Evolutionary conservation across 2,797 vertebrate species (phyloP).

Genomic region (Enteromius treurensis): DNA sequence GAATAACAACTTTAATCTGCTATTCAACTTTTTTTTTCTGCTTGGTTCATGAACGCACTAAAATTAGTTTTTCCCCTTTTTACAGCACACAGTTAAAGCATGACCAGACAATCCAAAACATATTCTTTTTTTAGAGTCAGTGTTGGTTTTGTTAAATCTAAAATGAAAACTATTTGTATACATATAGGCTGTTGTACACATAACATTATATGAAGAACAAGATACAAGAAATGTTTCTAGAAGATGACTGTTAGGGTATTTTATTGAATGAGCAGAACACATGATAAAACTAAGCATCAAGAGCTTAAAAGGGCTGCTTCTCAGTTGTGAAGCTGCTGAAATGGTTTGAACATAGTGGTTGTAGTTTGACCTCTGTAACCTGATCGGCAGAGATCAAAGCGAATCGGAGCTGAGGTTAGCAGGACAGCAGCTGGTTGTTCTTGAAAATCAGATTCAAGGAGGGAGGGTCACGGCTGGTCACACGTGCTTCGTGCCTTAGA

Average conservation of each 20-base stretch:
- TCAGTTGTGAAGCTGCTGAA: conserved; percentile 4
- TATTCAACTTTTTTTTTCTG: not conserved
- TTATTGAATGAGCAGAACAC: not conserved
- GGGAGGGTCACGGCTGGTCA: conserved; percentile 30
- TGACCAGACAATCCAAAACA: conserved; percentile 4
- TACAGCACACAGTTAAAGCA: not conserved
- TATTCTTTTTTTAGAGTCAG: not conserved
- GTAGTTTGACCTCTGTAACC: conserved; percentile 29
- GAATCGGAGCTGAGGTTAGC: conserved; percentile 10
- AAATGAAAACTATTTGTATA: not conserved
- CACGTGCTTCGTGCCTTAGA: not conserved
- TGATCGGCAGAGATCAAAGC: conserved; percentile 37
- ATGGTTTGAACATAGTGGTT: conserved; percentile 16
- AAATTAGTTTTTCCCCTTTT: not conserved
- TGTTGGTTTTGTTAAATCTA: not conserved
- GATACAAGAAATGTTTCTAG: not conserved
- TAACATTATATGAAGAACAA: not conserved
- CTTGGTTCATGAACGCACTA: not conserved
- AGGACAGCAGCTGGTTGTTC: conserved; percentile 40
- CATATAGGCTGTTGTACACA: not conserved
- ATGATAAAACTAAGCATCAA: not conserved
- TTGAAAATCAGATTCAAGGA: conserved; percentile 34
- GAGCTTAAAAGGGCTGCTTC: not conserved
- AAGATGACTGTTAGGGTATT: not conserved
- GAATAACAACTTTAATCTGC: conserved; percentile 7